Evolutionary conservation across 2,888 invertebrate genomes (phyloP), one percentile per base, ranked within the genome.

Genomic region (Aromia moschata): DNA sequence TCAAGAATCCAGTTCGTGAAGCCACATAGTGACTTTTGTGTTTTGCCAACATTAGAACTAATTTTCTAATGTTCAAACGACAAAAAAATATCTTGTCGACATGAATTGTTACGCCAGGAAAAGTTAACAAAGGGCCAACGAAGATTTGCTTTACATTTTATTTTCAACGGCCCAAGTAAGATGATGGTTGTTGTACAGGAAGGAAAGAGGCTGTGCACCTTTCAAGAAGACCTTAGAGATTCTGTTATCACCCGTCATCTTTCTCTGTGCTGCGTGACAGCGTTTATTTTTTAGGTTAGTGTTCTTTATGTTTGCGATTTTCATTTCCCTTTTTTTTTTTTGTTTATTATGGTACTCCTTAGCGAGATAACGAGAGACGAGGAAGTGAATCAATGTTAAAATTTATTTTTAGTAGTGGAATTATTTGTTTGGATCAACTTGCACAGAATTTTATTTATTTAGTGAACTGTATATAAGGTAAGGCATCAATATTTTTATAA

Each of bases 211-310:
- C 81, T 87, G 87, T 85, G 86, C 87, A 83, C 87, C 88, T 85
- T 87, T 88, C 86, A 89, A 88, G 87, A 87, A 87, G 84, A 87
- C 88, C 82, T 85, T 88, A 84, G 87, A 87, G 86, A 85, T 88
- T 83, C 85, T 89, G 83, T 84, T 89, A 84, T 86, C 88, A 85
- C 88, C 88, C 82, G 87, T 89, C 85, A 87, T 88, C 85, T 89
- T 89, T 87, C 86, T 89, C 83, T 89, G 86, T 85, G 88, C 88
- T 81, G 88, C 88, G 81, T 88, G 80, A 81, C 72, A 72, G 71
- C 70, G 74, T 74, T 77, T 72, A 61, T 73, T 69, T 70, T 75
- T 78, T 80, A 80, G 80, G 80, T 80, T 77, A 80, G 80, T 80
- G 79, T 72, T 73, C 74, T 76, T 74, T 71, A n/a, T n/a, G n/a